Percentiles rank a stretch among this genome's conserved stretches.
Evolutionary conservation across 1,140 invertebrate genomes (phyloP).

Genomic region (Berghia stephanieae): DNA sequence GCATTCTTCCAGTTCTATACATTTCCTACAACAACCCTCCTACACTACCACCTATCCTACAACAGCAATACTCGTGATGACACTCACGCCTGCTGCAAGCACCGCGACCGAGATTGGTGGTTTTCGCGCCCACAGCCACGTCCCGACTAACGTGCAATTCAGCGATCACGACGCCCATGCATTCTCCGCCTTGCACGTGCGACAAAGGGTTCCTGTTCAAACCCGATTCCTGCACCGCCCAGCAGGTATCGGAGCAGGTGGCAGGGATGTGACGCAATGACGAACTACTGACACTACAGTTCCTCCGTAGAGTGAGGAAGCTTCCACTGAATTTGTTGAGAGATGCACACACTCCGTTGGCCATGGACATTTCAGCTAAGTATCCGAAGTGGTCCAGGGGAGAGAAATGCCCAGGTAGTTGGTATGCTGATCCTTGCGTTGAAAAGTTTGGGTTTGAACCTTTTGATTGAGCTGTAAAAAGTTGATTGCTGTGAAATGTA

Average conservation of each 20-base stretch:
- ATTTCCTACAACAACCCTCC: slow-evolving; percentile 4
- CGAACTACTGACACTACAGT: slow-evolving; percentile 23
- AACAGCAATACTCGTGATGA: slow-evolving; percentile 32
- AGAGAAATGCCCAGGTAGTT: too few species aligned
- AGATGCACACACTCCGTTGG: slow-evolving; percentile 31
- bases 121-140: slow-evolving; percentile 21
- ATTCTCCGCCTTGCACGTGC: slow-evolving; percentile 12
- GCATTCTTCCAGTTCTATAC: too few species aligned
- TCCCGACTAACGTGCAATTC: slow-evolving; percentile 20
- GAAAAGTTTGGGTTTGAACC: too few species aligned
- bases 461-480: too few species aligned
- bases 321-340: slow-evolving; percentile 30
- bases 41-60: background rate
- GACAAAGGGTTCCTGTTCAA: background rate
- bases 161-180: slow-evolving; percentile 29
- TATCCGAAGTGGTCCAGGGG: slow-evolving; percentile 29
- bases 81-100: slow-evolving; percentile 24
- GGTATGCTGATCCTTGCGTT: too few species aligned
- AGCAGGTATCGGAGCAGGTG: slow-evolving; percentile 25
- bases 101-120: slow-evolving; percentile 26
- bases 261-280: background rate
- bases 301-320: slow-evolving; percentile 29
- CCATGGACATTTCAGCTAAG: slow-evolving; percentile 34
- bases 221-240: background rate
- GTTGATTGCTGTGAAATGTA: too few species aligned